A percentile compares a stretch with the other conserved stretches of the same genome.
phyloP scores from a whole-genome alignment of 2,113 vertebrate genomes.

The Acanthisitta chloris region DNA sequence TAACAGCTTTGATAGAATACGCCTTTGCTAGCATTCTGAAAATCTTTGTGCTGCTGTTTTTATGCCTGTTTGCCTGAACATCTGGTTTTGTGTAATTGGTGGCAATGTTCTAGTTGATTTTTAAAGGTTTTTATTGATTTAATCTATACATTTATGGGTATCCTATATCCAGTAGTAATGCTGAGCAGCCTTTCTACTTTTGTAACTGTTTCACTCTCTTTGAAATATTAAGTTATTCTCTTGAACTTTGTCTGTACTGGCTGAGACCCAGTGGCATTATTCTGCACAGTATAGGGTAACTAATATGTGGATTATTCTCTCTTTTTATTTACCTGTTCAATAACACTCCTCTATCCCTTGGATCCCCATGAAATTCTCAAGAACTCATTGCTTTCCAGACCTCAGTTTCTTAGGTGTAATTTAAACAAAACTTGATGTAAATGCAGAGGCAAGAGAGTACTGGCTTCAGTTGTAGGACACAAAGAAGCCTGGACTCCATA shows the following conservation, averaged over 20 bases:
- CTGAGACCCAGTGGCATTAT: not conserved
- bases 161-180: not conserved
- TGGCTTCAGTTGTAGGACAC: not conserved
- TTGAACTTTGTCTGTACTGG: not conserved
- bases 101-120: slow-evolving; percentile 3
- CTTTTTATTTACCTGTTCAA: not conserved
- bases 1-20: not conserved
- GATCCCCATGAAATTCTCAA: not conserved
- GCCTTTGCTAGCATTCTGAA: not conserved
- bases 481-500: not conserved
- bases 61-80: not conserved
- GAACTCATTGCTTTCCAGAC: not conserved
- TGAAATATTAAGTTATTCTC: slow-evolving; percentile 1
- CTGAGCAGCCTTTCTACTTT: slow-evolving; percentile 9
- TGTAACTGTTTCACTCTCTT: not conserved
- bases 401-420: not conserved
- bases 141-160: slow-evolving; percentile 21
- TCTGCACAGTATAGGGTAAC: not conserved
- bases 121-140: slow-evolving; percentile 38
- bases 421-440: not conserved
- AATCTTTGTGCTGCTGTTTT: not conserved
- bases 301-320: not conserved
- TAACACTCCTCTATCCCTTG: not conserved
- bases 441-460: not conserved
- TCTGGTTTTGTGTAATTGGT: not conserved